A percentile compares a stretch with the other conserved stretches of the same genome.
phyloP scores from a whole-genome alignment of 2,113 vertebrate genomes.

The Climacteris rufus region DNA sequence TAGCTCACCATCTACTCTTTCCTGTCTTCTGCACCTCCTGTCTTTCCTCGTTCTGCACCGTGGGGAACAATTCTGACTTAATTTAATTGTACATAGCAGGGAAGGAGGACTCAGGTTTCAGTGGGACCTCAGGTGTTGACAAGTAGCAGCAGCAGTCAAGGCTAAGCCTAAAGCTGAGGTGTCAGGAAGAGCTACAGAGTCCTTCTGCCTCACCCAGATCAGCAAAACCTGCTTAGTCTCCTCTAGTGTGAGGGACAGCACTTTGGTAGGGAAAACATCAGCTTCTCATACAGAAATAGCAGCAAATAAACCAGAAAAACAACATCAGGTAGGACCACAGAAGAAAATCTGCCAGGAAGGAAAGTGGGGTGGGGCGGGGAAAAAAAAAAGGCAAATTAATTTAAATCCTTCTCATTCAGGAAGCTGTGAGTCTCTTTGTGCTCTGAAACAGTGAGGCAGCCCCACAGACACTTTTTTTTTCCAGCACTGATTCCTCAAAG shows the following conservation, averaged over 20 bases:
- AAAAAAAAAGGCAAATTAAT: background rate
- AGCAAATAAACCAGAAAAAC: background rate
- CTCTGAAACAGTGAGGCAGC: background rate
- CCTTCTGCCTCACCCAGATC: background rate
- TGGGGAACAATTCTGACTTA: background rate
- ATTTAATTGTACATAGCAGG: background rate
- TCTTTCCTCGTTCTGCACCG: background rate
- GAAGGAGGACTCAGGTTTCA: background rate
- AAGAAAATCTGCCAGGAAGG: background rate
- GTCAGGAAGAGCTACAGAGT: background rate
- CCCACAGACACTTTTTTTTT: background rate
- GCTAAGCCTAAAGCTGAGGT: background rate
- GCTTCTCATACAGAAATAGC: background rate
- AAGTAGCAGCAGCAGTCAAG: background rate
- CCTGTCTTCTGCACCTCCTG: background rate
- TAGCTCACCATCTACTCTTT: background rate
- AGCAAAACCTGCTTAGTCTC: background rate
- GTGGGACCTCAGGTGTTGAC: background rate
- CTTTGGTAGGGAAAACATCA: background rate
- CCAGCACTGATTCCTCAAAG: background rate
- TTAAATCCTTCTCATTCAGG: background rate
- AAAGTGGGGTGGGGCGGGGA: rapidly evolving
- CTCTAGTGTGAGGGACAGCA: background rate
- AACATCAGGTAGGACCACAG: background rate
- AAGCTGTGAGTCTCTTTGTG: background rate